A percentile compares a stretch with the other conserved stretches of the same genome.
These are phyloP conservation scores for Coregonus sp. DNA, from an alignment of 2,797 vertebrate genomes.

Conservation along the genomic window DNA sequence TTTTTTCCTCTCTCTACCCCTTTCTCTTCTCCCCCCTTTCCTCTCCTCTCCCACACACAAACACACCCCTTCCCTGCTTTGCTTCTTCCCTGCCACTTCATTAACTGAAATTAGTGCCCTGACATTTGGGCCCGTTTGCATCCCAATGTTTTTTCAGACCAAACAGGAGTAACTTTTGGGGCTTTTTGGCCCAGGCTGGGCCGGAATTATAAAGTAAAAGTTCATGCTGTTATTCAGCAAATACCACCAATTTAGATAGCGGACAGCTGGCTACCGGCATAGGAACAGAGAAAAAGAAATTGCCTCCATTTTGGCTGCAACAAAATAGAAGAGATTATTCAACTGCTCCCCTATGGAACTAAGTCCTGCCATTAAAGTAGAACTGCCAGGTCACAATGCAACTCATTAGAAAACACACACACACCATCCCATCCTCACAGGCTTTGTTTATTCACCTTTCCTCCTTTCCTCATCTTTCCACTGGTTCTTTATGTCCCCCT, in stretches of 20 bases:
- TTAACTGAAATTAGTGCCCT: background rate
- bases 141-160: slow-evolving; percentile 5
- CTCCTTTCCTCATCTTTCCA: background rate
- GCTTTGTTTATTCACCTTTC: background rate
- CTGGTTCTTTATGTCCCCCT: background rate
- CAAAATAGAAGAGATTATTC: slow-evolving; percentile 20
- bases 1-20: no score
- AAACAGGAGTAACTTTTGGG: background rate
- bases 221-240: slow-evolving; percentile 20
- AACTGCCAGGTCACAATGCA: background rate
- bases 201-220: slow-evolving; percentile 10
- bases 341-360: background rate
- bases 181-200: background rate
- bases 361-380: slow-evolving; percentile 1
- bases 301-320: slow-evolving; percentile 2
- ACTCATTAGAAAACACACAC: slow-evolving; percentile 1
- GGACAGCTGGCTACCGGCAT: slow-evolving; percentile 8
- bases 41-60: background rate
- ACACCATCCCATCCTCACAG: background rate
- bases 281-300: background rate
- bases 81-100: background rate
- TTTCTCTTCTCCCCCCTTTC: no score
- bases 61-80: background rate
- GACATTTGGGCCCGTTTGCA: background rate
- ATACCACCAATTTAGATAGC: slow-evolving; percentile 24